Conservation (phyloP, 2,113 vertebrate genomes). For the Rhinoptilus africanus region DNA sequence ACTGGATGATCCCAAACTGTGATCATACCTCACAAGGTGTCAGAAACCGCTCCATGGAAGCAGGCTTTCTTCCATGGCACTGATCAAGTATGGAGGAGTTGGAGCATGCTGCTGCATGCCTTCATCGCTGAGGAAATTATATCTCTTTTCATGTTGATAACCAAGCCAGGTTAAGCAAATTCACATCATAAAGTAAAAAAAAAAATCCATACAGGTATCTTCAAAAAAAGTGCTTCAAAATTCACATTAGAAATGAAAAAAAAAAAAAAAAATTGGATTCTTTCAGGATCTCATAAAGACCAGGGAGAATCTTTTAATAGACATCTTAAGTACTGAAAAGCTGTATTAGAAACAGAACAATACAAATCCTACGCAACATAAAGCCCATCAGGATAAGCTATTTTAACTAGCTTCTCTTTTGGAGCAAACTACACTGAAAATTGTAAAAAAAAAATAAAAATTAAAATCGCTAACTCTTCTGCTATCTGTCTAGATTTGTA, state of each 20-base stretch:
- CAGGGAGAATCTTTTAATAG: background rate
- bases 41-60: background rate
- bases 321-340: background rate
- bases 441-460: too few relatives aligned
- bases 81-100: accelerated
- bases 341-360: background rate
- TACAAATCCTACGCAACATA: background rate
- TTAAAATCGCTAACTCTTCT: background rate
- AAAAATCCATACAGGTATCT: background rate
- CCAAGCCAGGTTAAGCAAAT: background rate
- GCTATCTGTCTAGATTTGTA: background rate
- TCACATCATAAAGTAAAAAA: background rate
- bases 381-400: background rate
- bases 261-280: background rate
- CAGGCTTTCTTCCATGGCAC: background rate
- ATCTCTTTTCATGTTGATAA: background rate
- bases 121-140: accelerated
- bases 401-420: background rate
- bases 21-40: accelerated
- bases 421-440: background rate
- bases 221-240: background rate
- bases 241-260: background rate
- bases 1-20: background rate
- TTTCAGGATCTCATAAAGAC: background rate
- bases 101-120: accelerated